Percentiles rank a stretch among this genome's conserved stretches.
Conservation (phyloP, 2,888 invertebrate genomes). For the Pardosa pseudoannulata region DNA sequence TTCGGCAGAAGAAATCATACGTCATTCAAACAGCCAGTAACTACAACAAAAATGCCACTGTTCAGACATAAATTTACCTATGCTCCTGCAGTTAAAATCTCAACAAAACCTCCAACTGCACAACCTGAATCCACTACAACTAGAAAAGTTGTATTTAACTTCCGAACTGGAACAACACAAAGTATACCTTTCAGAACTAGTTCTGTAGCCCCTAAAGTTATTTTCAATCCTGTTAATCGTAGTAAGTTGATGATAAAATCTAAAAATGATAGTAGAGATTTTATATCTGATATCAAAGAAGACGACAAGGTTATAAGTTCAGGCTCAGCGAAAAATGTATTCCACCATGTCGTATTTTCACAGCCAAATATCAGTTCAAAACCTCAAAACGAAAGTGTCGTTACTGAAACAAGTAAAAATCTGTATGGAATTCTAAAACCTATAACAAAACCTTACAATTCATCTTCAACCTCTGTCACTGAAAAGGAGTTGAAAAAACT, state of each 20-base stretch:
- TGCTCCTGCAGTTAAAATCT: conserved; percentile 10
- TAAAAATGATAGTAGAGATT: neutral
- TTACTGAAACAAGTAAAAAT: neutral
- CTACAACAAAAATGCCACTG: conserved; percentile 39
- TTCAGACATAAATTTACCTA: conserved; percentile 40
- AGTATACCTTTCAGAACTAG: neutral
- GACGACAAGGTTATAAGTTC: neutral
- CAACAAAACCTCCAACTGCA: neutral
- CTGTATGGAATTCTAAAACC: conserved; percentile 10
- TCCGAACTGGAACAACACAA: conserved; percentile 48
- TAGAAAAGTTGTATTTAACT: conserved; percentile 42
- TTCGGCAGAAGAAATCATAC: conserved; percentile 53
- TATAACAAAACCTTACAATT: conserved; percentile 16
- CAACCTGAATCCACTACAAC: neutral
- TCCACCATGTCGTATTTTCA: neutral
- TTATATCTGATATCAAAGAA: neutral
- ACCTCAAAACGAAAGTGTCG: neutral
- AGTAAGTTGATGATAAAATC: neutral
- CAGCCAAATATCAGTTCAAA: conserved; percentile 2
- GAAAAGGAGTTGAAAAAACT: conserved; percentile 16
- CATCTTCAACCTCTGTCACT: neutral
- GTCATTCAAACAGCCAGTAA: neutral
- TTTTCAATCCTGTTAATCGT: neutral
- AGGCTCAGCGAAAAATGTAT: neutral
- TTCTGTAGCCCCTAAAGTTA: conserved; percentile 1